These are phyloP conservation scores for Chiloscyllium plagiosum DNA, from an alignment of 2,113 vertebrate genomes.

Conservation along the genomic window DNA sequence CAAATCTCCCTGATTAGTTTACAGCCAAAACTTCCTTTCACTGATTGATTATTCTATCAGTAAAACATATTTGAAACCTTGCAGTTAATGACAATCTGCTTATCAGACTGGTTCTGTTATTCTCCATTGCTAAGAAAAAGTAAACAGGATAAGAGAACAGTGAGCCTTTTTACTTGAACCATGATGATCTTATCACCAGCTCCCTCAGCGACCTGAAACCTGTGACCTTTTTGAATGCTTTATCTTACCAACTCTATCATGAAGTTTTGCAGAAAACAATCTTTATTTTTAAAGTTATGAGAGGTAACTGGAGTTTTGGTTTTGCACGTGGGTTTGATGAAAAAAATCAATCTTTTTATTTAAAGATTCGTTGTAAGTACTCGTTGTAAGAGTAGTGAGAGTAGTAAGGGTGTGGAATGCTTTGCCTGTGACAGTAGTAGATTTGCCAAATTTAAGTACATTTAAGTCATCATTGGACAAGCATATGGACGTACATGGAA, in stretches of 20 bases:
- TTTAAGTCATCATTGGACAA: too few relatives aligned
- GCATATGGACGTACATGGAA: too few relatives aligned
- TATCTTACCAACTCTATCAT: neutral
- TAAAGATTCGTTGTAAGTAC: neutral
- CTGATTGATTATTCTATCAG: neutral
- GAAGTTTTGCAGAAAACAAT: neutral
- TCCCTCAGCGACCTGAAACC: neutral
- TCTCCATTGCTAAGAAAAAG: neutral
- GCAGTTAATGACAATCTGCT: neutral
- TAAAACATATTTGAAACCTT: neutral
- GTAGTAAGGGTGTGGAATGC: too few relatives aligned
- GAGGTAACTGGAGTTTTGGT: neutral
- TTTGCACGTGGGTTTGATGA: neutral
- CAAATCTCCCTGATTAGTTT: neutral
- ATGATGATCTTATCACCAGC: neutral
- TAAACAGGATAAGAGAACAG: neutral
- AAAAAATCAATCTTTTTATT: neutral
- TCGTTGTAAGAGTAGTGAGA: too few relatives aligned
- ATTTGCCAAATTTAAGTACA: too few relatives aligned
- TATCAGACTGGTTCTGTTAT: neutral
- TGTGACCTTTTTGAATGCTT: neutral
- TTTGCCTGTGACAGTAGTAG: too few relatives aligned
- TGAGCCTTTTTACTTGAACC: neutral
- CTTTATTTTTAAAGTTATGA: neutral
- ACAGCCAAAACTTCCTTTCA: neutral